Percentiles rank a stretch among this genome's conserved stretches.
Conservation (phyloP, 2,797 vertebrate species). For the Anabacerthia variegaticeps region DNA sequence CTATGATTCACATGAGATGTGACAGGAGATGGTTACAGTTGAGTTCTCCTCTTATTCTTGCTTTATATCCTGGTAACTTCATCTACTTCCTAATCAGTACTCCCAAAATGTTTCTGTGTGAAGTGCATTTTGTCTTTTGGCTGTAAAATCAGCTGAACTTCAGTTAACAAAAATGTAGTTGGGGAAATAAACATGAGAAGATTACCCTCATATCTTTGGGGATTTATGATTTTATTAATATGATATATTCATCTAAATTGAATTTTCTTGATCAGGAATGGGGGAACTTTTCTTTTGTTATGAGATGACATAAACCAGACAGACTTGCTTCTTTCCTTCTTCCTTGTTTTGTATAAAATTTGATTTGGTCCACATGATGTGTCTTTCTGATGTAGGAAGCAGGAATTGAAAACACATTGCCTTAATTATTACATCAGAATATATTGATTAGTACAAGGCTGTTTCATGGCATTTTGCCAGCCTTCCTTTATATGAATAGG, state of each 20-base stretch:
- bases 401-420: slow-evolving; percentile 19
- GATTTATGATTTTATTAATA: neutral
- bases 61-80: neutral
- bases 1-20: neutral
- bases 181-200: neutral
- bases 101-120: neutral
- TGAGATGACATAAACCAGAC: neutral
- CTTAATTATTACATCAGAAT: neutral
- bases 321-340: neutral
- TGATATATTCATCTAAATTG: neutral
- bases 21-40: neutral
- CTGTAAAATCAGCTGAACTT: neutral
- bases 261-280: neutral
- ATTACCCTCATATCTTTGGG: neutral
- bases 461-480: neutral
- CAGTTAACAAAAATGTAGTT: neutral
- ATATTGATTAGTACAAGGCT: neutral
- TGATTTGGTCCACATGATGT: neutral
- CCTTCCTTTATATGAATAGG: neutral
- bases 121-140: neutral
- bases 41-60: neutral
- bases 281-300: neutral
- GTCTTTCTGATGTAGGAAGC: neutral
- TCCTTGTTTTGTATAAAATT: neutral
- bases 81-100: accelerated